phyloP scores from a whole-genome alignment of 2,888 invertebrate genomes.

The Dugesia japonica region DNA sequence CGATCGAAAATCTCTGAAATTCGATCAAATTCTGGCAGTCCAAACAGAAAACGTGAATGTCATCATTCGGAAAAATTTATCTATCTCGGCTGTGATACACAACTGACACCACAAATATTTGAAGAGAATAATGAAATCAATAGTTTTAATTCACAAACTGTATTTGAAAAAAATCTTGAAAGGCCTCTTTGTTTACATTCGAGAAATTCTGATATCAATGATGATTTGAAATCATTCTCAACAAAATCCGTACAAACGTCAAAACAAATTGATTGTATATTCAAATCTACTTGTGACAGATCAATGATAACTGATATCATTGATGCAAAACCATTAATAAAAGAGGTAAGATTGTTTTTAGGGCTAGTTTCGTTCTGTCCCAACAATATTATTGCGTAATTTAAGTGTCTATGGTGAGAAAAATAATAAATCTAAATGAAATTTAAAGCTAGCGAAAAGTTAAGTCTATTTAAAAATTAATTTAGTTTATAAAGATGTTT shows the following conservation, averaged over 20 bases:
- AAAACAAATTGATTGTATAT: not conserved
- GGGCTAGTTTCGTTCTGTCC: too few species aligned
- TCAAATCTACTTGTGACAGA: not conserved
- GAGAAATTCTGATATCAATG: not conserved
- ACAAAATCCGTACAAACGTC: not conserved
- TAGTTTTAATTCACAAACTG: not conserved
- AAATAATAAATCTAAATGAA: too few species aligned
- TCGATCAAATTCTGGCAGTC: not conserved
- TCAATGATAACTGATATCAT: not conserved
- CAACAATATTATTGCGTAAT: too few species aligned
- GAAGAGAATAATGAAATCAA: not conserved
- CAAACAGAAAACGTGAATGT: not conserved
- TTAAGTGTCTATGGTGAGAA: too few species aligned
- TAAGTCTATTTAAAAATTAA: too few species aligned
- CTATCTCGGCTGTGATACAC: not conserved
- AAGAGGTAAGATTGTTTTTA: not conserved
- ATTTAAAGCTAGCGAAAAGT: too few species aligned
- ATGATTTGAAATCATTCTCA: not conserved
- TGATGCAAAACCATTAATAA: not conserved
- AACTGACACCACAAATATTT: not conserved
- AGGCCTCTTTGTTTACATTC: not conserved
- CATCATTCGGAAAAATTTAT: constrained; percentile 10
- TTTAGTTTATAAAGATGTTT: too few species aligned
- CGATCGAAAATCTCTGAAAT: not conserved
- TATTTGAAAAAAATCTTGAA: not conserved